Evolutionary conservation across 1,140 invertebrate species (phyloP).

Genomic region (Drosophila murphyi): DNA sequence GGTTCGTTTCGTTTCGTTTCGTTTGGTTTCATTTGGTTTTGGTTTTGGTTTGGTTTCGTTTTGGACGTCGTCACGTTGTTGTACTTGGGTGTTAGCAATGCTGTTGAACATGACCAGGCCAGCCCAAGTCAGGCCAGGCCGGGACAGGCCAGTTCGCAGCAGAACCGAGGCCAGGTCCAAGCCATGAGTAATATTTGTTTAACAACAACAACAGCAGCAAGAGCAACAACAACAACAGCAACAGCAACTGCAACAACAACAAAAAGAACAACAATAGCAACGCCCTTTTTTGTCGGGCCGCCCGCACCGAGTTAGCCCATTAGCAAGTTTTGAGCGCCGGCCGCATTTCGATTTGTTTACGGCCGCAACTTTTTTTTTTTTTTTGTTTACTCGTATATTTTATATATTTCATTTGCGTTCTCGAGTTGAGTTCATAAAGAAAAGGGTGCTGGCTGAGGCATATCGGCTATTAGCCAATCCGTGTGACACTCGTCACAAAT

Average conservation of each 20-base stretch:
- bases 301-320: conserved; percentile 53
- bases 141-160: background rate
- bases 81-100: conserved; percentile 73
- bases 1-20: conserved; percentile 5
- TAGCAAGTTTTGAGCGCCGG: conserved; percentile 42
- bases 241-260: background rate
- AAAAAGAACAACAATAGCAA: conserved; percentile 35
- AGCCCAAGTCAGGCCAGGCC: background rate
- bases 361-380: conserved; percentile 17
- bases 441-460: conserved; percentile 3
- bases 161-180: conserved; percentile 43
- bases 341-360: conserved; percentile 32
- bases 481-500: conserved; percentile 8
- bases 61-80: conserved; percentile 71
- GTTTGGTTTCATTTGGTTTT: background rate
- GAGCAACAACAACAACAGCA: conserved; percentile 18
- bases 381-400: conserved; percentile 1
- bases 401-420: background rate
- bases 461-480: conserved; percentile 19
- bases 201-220: conserved; percentile 47
- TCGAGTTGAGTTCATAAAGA: conserved; percentile 1
- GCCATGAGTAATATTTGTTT: conserved; percentile 79
- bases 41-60: conserved; percentile 32
- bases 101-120: conserved; percentile 70
- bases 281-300: conserved; percentile 75